Evolutionary conservation across 2,888 invertebrate species (phyloP).

Genomic region (Desoria tigrina): DNA sequence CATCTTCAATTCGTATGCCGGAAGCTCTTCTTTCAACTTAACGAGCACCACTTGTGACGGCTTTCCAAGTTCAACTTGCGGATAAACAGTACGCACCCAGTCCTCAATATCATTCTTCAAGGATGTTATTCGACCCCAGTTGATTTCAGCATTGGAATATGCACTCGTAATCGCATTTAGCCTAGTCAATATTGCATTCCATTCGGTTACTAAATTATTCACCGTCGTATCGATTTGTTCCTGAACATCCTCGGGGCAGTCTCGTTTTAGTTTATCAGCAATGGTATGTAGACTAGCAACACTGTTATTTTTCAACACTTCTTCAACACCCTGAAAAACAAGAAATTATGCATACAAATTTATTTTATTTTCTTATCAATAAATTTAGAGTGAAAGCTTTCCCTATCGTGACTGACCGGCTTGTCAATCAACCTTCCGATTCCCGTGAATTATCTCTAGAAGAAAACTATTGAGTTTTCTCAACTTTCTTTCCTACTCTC

Average conservation of each 20-base stretch:
- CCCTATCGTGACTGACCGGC: too few relatives aligned
- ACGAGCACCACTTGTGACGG: neutral
- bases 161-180: constrained; percentile 23
- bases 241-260: constrained; percentile 48
- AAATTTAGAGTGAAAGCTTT: too few relatives aligned
- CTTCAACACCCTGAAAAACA: constrained; percentile 1
- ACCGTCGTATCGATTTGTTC: constrained; percentile 44
- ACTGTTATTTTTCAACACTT: neutral
- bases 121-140: constrained; percentile 33
- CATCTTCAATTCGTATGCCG: constrained; percentile 39
- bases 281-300: constrained; percentile 37
- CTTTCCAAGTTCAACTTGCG: constrained; percentile 33
- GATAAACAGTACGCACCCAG: constrained; percentile 37
- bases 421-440: too few relatives aligned
- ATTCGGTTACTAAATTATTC: constrained; percentile 37
- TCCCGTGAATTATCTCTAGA: too few relatives aligned
- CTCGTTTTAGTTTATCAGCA: constrained; percentile 44
- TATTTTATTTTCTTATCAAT: neutral
- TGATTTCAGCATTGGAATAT: constrained; percentile 24
- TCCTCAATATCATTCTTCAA: constrained; percentile 39
- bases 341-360: neutral
- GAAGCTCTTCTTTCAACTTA: constrained; percentile 31
- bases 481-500: too few relatives aligned
- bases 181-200: constrained; percentile 35
- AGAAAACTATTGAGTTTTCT: too few relatives aligned